phyloP scores from a whole-genome alignment of 2,888 invertebrate genomes.

The Acrobasis consociella region DNA sequence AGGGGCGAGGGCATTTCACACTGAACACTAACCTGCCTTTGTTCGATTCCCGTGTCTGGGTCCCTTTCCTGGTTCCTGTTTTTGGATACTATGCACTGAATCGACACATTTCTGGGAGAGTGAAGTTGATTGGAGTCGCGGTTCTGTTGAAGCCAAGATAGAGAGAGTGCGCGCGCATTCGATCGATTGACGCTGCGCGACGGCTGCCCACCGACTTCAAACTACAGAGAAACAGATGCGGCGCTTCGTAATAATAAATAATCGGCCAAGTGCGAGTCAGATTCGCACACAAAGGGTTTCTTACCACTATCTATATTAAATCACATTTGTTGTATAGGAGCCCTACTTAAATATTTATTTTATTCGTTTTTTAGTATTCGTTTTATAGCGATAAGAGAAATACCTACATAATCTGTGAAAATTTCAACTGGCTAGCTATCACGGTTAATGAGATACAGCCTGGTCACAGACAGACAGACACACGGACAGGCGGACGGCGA shows the following conservation, averaged over 20 bases:
- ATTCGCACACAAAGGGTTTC: too few species aligned
- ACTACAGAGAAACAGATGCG: not conserved
- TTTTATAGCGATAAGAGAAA: too few species aligned
- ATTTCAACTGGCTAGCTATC: too few species aligned
- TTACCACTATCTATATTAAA: too few species aligned
- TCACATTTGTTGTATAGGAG: too few species aligned
- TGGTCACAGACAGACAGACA: too few species aligned
- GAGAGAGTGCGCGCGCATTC: conserved; percentile 74
- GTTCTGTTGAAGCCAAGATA: conserved; percentile 64
- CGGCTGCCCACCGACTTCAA: conserved; percentile 52
- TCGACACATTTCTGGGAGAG: conserved; percentile 76
- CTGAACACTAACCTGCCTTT: conserved; percentile 51
- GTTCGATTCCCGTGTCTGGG: conserved; percentile 38
- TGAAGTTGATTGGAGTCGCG: conserved; percentile 64
- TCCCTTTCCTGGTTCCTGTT: conserved; percentile 45
- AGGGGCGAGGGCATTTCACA: conserved; percentile 7
- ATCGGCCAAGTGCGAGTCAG: too few species aligned
- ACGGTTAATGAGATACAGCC: too few species aligned
- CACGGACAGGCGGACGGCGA: too few species aligned
- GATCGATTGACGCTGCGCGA: conserved; percentile 78
- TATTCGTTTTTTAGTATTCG: too few species aligned
- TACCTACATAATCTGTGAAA: too few species aligned
- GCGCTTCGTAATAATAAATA: not conserved
- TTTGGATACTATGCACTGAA: conserved; percentile 68
- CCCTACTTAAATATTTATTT: too few species aligned